phyloP scores from a whole-genome alignment of 2,888 invertebrate species.

The Thysanoteuthis rhombus region DNA sequence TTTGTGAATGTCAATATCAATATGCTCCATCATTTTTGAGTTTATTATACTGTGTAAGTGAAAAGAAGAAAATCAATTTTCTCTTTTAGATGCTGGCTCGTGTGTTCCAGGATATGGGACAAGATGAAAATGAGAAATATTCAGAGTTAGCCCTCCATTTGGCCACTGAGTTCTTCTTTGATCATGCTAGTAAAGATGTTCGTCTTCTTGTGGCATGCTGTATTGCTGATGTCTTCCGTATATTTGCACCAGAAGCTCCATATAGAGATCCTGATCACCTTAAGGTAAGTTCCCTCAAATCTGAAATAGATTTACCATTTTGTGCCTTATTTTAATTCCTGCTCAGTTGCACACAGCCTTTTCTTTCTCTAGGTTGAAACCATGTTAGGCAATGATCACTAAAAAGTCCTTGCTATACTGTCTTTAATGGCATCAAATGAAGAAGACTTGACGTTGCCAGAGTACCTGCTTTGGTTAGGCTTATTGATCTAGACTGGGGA shows the following conservation, averaged over 20 bases:
- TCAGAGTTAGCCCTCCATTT: constrained; percentile 82
- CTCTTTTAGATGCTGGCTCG: constrained; percentile 74
- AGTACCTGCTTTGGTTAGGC: no score
- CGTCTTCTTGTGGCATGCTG: constrained; percentile 95
- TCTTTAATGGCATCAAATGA: no score
- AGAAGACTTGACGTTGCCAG: no score
- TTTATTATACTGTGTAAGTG: no score
- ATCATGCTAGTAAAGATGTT: constrained; percentile 90
- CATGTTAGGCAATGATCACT: no score
- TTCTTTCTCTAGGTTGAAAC: no score
- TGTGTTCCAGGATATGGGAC: constrained; percentile 90
- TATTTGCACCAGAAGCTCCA: constrained; percentile 97
- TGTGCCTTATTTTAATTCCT: not conserved
- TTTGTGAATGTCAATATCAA: no score
- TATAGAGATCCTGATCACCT: constrained; percentile 96
- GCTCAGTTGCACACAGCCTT: not conserved
- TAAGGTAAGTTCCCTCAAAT: constrained; percentile 70
- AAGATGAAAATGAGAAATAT: constrained; percentile 85
- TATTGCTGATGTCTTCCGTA: constrained; percentile 93
- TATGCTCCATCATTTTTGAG: no score
- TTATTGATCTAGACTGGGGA: no score
- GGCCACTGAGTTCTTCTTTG: constrained; percentile 90
- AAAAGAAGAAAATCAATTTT: not conserved
- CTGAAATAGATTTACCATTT: not conserved
- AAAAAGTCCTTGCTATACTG: no score